These are phyloP conservation scores for Puffinus mauretanicus DNA, from an alignment of 2,113 vertebrate species.

Conservation along the genomic window DNA sequence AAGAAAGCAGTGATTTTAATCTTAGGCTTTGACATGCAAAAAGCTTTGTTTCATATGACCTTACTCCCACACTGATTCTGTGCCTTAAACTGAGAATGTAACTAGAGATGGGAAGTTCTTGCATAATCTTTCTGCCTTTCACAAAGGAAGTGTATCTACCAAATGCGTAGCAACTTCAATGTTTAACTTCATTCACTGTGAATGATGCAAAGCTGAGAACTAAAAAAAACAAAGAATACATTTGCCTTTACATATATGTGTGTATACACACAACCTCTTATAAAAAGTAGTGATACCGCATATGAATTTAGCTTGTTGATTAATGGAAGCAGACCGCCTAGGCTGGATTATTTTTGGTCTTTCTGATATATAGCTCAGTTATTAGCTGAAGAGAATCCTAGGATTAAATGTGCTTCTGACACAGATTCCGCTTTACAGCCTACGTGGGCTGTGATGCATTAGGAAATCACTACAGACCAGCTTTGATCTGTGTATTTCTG, in stretches of 20 bases:
- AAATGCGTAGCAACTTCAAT: not conserved
- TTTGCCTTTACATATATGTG: not conserved
- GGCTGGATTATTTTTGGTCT: constrained; percentile 20
- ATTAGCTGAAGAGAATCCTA: constrained; percentile 31
- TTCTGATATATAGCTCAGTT: not conserved
- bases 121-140: not conserved
- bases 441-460: not conserved
- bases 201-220: not conserved
- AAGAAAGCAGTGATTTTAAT: not conserved
- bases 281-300: not conserved
- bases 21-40: not conserved
- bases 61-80: not conserved
- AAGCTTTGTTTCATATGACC: not conserved
- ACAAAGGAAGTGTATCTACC: not conserved
- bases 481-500: not conserved
- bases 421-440: constrained; percentile 25
- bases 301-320: not conserved
- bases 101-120: not conserved
- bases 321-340: not conserved
- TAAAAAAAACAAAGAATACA: not conserved
- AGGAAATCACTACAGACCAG: not conserved
- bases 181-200: not conserved
- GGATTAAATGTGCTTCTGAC: constrained; percentile 56
- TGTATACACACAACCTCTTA: not conserved
- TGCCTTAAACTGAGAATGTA: not conserved